Evolutionary conservation across 53 echinoderm and acorn worm species (phyloP).

Genomic region (Crossaster papposus): DNA sequence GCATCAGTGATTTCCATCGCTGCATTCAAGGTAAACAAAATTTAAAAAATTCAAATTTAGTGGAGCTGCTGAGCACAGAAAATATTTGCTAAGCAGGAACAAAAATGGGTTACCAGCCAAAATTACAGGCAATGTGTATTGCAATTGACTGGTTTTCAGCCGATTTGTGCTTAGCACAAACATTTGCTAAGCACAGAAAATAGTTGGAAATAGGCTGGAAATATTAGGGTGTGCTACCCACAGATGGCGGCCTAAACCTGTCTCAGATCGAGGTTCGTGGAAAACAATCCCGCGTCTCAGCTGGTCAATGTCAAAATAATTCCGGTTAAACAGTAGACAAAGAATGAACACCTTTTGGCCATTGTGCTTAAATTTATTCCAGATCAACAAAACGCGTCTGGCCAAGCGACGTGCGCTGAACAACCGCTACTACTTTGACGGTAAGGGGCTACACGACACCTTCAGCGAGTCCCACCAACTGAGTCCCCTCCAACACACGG

Average conservation of each 20-base stretch:
- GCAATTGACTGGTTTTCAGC: no score
- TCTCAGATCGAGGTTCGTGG: no score
- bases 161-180: no score
- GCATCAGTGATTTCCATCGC: neutral
- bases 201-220: no score
- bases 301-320: no score
- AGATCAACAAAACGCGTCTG: conserved; percentile 58
- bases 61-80: neutral
- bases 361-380: neutral
- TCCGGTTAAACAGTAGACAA: no score
- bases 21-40: neutral
- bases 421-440: conserved; percentile 85
- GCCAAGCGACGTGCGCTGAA: conserved; percentile 42
- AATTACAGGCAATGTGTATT: no score
- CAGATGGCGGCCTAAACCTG: no score
- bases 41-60: neutral
- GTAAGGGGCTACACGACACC: conserved; percentile 75
- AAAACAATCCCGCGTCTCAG: no score
- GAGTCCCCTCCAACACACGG: conserved; percentile 39
- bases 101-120: neutral
- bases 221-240: no score
- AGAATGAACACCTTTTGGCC: no score
- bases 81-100: neutral
- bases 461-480: conserved; percentile 66
- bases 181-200: no score